Evolutionary conservation across 2,888 invertebrate species (phyloP), one percentile per base, ranked within the genome.

Genomic region (Myopa testacea): DNA sequence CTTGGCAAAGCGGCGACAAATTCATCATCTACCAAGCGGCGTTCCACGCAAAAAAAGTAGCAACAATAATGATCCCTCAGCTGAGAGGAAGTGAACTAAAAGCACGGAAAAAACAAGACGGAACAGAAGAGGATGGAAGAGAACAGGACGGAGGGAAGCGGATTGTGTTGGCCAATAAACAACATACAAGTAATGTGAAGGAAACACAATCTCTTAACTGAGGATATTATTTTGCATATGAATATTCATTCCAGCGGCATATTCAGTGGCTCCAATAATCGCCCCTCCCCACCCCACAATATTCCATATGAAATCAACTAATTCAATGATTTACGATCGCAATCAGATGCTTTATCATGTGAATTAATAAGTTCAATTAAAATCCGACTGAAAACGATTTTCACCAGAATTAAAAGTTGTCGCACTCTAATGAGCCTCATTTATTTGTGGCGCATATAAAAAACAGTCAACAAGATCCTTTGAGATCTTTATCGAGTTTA

Each of bases 361-460:
- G 82, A 86, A 87, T 86, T 87, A 86, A 86, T 87, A 85, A 85
- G 84, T 86, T 86, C 85, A 87, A 83, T 85, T 85, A 85, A 84
- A 87, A 85, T 67, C 65, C 69, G 86, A 85, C 86, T 86, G 85
- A 82, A 87, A 84, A 84, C 85, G 86, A 85, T 87, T 87, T 87
- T 86, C 86, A 87, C 87, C 85, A 86, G 86, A 87, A 86, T 87
- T 87, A 86, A 85, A 84, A 87, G 87, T 87, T 87, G 87, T 87
- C 86, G 84, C 86, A 80, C 81, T 79, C 75, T 86, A 87, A 87
- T 87, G 86, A 86, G 82, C 76, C 75, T 80, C 85, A 87, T 87
- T 87, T 86, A 84, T 87, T 80, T 80, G 67, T 79, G 78, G 76
- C 80, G 81, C 79, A 76, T 80, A 83, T 81, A 83, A 84, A 45